Base-by-base conservation (phyloP, 2,888 invertebrate species). In the Aradus depressus region DNA sequence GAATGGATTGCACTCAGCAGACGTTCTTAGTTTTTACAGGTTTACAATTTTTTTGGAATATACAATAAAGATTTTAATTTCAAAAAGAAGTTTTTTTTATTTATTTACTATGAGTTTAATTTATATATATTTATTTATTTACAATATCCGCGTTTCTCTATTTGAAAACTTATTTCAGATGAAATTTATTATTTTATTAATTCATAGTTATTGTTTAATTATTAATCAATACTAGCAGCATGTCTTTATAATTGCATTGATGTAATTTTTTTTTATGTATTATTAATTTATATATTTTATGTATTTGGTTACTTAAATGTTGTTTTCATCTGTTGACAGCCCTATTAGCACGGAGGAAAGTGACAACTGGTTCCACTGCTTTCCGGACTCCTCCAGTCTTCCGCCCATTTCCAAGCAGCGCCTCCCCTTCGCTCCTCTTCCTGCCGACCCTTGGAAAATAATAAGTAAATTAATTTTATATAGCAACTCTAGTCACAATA, bases 371-470 rank as follows among this genome's bases (percentile, higher is more conserved):
- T 66, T 65, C 44, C 66, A 70, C 3, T 63, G 67, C 28, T 66
- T 63, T 39, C 67, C 66, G 44, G 65, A 65, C 23, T 64, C 70
- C 26, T 70, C 70, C 53, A 62, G 65, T 4, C 59, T 75, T 14
- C 74, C 68, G n/a, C 50, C 60, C 25, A 67, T 70, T 52, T 61
- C 75, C 1, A 63, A 72, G 54, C 74, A 68, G 63, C 64, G 75
- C 50, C 63, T 75, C 28, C 74, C 75, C 1, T 73, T 68, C 56
- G 62, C 68, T 26, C 64, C 63, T 0, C 61, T 63, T 31, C 61
- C 65, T 53, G 62, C 67, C 31, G 66, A 70, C 16, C 49, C 47
- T 28, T 72, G 70, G 70, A 67, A 64, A 23, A 67, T 72, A 44
- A 68, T 72, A 51, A 63, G 68, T 65, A 60, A 49, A 50, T 57